A percentile compares a stretch with the other conserved stretches of the same genome.
phyloP scores from a whole-genome alignment of 2,797 vertebrate genomes.

The Peromyscus nudipes region DNA sequence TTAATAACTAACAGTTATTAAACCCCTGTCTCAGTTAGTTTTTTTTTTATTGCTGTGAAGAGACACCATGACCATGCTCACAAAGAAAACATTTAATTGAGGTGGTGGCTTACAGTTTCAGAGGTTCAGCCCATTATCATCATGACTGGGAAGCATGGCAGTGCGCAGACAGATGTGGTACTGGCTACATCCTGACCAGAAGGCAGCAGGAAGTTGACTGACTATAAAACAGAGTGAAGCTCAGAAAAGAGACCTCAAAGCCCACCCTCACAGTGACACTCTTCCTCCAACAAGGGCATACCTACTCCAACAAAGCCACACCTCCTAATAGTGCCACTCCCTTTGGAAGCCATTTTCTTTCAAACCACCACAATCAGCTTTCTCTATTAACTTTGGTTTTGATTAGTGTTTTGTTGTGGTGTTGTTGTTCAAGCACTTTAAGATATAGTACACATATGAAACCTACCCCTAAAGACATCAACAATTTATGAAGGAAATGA shows the following conservation, averaged over 20 bases:
- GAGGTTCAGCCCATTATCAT: background rate
- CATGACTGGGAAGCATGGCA: background rate
- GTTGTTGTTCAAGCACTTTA: slow-evolving; percentile 21
- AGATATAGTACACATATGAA: background rate
- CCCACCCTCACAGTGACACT: background rate
- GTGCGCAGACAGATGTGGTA: background rate
- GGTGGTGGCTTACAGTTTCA: background rate
- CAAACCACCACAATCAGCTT: background rate
- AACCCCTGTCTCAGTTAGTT: background rate
- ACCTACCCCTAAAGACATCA: background rate
- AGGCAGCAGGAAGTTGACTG: background rate
- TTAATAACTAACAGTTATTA: slow-evolving; percentile 12
- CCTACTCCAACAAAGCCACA: background rate
- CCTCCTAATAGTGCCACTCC: background rate
- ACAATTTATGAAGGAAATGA: background rate
- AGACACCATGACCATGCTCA: background rate
- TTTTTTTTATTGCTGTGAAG: background rate
- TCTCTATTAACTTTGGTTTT: slow-evolving; percentile 9
- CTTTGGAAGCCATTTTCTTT: background rate
- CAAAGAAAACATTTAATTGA: background rate
- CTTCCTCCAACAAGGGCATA: background rate
- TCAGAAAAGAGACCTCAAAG: background rate
- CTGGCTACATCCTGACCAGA: background rate
- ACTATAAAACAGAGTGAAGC: background rate
- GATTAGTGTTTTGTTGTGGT: background rate